Percentiles rank a stretch among this genome's conserved stretches.
These are phyloP conservation scores for Cheilosia vulpina DNA, from an alignment of 2,888 invertebrate genomes.

Conservation along the genomic window DNA sequence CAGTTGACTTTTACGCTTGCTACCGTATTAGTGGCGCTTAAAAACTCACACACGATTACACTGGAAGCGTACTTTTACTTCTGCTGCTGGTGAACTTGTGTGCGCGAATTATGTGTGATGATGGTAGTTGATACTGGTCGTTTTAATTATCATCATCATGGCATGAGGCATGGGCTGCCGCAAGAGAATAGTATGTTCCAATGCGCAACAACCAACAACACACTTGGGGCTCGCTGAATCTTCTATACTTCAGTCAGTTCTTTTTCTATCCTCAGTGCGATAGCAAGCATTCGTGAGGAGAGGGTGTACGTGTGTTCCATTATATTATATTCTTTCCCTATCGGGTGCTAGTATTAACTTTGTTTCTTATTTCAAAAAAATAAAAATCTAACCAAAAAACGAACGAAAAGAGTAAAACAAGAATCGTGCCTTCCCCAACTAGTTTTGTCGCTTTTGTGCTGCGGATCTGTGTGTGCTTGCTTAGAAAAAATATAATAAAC, in stretches of 20 bases:
- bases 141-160: slow-evolving; percentile 27
- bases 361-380: background rate
- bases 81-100: slow-evolving; percentile 29
- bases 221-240: background rate
- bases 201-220: slow-evolving; percentile 2
- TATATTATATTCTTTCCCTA: slow-evolving; percentile 27
- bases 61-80: slow-evolving; percentile 15
- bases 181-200: slow-evolving; percentile 20
- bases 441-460: slow-evolving; percentile 47
- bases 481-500: slow-evolving; percentile 16
- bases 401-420: slow-evolving; percentile 4
- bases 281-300: slow-evolving; percentile 43
- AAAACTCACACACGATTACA: slow-evolving; percentile 52
- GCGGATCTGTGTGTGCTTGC: slow-evolving; percentile 41
- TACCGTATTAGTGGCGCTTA: slow-evolving; percentile 41
- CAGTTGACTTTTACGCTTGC: slow-evolving; percentile 1
- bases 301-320: slow-evolving; percentile 33
- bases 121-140: slow-evolving; percentile 16
- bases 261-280: slow-evolving; percentile 58
- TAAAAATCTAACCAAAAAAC: background rate
- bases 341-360: slow-evolving; percentile 55
- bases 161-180: background rate
- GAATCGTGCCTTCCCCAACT: slow-evolving; percentile 62
- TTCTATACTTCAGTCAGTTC: slow-evolving; percentile 20
- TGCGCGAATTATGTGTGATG: slow-evolving; percentile 33